A percentile compares a stretch with the other conserved stretches of the same genome.
Evolutionary conservation across 2,113 vertebrate genomes (phyloP).

Genomic region (Marmota flaviventris): DNA sequence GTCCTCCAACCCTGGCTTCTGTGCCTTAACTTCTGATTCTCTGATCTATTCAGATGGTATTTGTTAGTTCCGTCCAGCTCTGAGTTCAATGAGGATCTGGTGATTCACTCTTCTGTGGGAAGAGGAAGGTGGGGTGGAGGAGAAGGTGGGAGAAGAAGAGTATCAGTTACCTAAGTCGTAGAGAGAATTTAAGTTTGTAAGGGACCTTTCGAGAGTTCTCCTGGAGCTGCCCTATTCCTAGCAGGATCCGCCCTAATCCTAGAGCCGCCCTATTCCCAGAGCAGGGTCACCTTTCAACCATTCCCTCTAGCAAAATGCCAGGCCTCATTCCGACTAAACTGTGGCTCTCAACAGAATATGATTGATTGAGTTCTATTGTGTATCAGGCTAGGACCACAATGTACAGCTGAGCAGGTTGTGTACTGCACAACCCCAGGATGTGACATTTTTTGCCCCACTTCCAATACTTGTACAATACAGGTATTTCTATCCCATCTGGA

Average conservation of each 20-base stretch:
- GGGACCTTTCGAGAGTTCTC: neutral
- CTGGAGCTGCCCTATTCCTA: neutral
- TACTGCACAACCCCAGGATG: neutral
- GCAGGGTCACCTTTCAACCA: no score
- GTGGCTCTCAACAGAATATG: neutral
- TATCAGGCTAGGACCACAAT: neutral
- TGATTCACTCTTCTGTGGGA: neutral
- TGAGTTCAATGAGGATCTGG: slow-evolving; percentile 39
- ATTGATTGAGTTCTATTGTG: neutral
- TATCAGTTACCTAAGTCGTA: neutral
- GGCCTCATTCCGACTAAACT: no score
- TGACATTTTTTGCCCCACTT: neutral
- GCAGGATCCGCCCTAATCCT: no score
- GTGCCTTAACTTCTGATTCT: neutral
- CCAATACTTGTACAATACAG: neutral
- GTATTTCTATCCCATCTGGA: neutral
- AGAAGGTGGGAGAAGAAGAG: neutral
- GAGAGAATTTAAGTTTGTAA: neutral
- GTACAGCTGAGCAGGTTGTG: neutral
- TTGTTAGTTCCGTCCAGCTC: neutral
- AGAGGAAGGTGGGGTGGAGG: neutral
- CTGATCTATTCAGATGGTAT: neutral
- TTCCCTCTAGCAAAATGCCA: no score
- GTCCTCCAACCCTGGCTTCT: neutral
- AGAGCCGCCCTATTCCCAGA: no score